Evolutionary conservation across 37 sponge, comb jelly and placozoan species (phyloP).

Genomic region (Ephydatia muelleri): DNA sequence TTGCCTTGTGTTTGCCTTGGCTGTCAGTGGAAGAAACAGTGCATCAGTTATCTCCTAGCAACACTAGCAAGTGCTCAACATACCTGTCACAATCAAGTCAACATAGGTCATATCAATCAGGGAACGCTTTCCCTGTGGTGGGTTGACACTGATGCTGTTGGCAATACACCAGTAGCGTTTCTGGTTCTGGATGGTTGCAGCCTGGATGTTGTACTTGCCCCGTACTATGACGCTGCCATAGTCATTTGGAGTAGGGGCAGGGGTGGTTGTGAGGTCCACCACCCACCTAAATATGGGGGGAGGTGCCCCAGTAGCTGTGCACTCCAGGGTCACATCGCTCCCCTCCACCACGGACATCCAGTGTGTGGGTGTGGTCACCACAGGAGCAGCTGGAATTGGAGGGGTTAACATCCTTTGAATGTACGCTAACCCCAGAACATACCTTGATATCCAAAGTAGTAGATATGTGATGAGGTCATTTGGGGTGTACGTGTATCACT

Average conservation of each 20-base stretch:
- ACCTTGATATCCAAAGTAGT: background rate
- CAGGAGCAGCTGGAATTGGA: background rate
- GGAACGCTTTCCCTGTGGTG: background rate
- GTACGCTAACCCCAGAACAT: too few species aligned
- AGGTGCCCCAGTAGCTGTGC: constrained; percentile 11
- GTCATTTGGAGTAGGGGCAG: background rate
- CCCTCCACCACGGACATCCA: constrained; percentile 5
- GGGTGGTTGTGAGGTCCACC: background rate
- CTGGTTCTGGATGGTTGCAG: background rate
- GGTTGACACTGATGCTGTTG: background rate
- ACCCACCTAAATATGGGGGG: constrained; percentile 9
- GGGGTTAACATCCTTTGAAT: background rate
- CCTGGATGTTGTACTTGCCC: background rate
- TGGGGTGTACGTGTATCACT: background rate
- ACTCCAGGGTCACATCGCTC: background rate
- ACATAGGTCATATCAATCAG: background rate
- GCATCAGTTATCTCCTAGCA: background rate
- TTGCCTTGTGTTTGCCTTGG: background rate
- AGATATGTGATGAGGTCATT: background rate
- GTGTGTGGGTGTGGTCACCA: background rate
- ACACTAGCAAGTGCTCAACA: background rate
- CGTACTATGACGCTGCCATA: background rate
- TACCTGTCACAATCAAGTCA: background rate
- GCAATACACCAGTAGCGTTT: background rate
- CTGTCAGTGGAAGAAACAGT: background rate